Conservation (phyloP, 2,888 invertebrate genomes). For the Cinara cedri region DNA sequence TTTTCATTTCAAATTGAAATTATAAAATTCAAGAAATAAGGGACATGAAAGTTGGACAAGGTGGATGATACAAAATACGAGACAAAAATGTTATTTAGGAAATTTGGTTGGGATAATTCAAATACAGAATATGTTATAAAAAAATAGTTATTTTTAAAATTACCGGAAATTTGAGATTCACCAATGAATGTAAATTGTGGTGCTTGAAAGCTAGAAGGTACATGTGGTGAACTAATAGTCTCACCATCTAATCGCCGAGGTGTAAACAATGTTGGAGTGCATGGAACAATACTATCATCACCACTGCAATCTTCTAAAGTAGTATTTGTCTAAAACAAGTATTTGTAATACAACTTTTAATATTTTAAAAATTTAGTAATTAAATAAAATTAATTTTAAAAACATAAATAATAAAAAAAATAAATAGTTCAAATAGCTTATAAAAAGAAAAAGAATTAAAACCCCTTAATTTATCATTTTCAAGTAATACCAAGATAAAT, state of each 20-base stretch:
- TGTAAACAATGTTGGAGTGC: slow-evolving; percentile 84
- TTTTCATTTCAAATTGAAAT: too few species aligned
- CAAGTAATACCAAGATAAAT: not conserved
- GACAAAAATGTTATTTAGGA: too few species aligned
- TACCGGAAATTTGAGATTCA: slow-evolving; percentile 60
- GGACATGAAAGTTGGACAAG: too few species aligned
- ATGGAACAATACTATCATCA: slow-evolving; percentile 84
- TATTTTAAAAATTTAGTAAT: not conserved
- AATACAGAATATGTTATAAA: not conserved
- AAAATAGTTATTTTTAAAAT: slow-evolving; percentile 7
- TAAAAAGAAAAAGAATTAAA: not conserved
- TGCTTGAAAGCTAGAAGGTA: slow-evolving; percentile 63
- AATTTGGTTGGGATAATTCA: too few species aligned
- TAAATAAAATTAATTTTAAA: not conserved
- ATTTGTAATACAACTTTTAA: not conserved
- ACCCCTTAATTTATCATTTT: not conserved
- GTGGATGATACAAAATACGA: too few species aligned
- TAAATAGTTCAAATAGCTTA: not conserved
- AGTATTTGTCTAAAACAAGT: slow-evolving; percentile 40
- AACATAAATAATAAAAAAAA: too few species aligned
- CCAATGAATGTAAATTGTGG: slow-evolving; percentile 73
- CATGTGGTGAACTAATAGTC: slow-evolving; percentile 88
- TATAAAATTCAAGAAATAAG: too few species aligned
- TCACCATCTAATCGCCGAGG: slow-evolving; percentile 85
- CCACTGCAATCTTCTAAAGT: slow-evolving; percentile 71